Evolutionary conservation across 2,888 invertebrate genomes (phyloP).

Genomic region (Siphonodentalium dalli): DNA sequence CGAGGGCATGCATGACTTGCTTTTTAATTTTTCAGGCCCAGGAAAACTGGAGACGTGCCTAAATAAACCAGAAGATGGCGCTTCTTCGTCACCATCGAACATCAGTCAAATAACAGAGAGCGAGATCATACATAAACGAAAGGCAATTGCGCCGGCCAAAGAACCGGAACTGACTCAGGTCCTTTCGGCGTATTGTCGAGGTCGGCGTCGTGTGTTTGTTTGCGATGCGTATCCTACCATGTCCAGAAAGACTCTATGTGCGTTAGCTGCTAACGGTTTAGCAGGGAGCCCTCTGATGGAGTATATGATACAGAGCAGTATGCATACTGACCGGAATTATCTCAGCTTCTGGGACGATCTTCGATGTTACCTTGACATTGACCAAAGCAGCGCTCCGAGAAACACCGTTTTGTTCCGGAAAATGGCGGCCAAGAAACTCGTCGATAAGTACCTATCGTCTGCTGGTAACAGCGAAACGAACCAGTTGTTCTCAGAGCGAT

Average conservation of each 20-base stretch:
- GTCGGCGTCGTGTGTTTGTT: too few relatives aligned
- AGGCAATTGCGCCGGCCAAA: too few relatives aligned
- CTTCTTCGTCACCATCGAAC: too few relatives aligned
- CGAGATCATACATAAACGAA: too few relatives aligned
- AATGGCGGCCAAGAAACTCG: slow-evolving; percentile 23
- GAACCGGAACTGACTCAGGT: too few relatives aligned
- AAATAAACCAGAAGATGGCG: too few relatives aligned
- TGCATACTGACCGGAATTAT: slow-evolving; percentile 24
- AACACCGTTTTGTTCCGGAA: slow-evolving; percentile 19
- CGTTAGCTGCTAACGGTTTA: slow-evolving; percentile 35
- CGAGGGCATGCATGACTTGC: too few relatives aligned
- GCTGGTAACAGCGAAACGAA: slow-evolving; percentile 9
- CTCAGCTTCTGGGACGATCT: slow-evolving; percentile 42
- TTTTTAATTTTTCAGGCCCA: too few relatives aligned
- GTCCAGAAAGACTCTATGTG: slow-evolving; percentile 29
- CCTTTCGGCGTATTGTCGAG: too few relatives aligned
- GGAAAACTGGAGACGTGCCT: too few relatives aligned
- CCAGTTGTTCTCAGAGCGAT: slow-evolving; percentile 34
- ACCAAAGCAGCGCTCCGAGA: slow-evolving; percentile 28
- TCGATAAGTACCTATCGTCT: slow-evolving; percentile 28
- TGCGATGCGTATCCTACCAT: slow-evolving; percentile 26
- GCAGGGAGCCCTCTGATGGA: slow-evolving; percentile 33
- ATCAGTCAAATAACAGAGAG: too few relatives aligned
- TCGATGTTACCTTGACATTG: slow-evolving; percentile 35
- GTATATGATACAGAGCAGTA: slow-evolving; percentile 22